Conservation (phyloP, 2,113 vertebrate genomes). For the Prunella himalayana region DNA sequence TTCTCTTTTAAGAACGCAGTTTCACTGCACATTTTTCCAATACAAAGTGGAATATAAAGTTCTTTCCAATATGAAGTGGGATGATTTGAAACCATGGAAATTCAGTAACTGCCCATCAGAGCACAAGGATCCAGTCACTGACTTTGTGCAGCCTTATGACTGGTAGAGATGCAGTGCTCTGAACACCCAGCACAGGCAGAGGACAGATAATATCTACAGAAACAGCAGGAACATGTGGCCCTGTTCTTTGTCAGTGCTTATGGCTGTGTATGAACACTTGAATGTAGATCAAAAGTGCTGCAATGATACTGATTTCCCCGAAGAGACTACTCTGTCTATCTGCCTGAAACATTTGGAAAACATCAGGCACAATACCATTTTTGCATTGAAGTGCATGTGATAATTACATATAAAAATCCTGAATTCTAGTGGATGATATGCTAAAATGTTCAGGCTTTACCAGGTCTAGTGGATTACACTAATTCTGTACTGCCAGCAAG, state of each 20-base stretch:
- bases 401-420: neutral
- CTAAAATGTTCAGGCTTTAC: neutral
- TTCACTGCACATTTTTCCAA: neutral
- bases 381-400: neutral
- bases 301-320: neutral
- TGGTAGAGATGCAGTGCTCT: neutral
- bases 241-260: neutral
- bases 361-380: neutral
- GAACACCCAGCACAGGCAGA: neutral
- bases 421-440: neutral
- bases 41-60: neutral
- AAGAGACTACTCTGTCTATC: neutral
- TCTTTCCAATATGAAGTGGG: neutral
- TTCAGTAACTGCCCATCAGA: neutral
- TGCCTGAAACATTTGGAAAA: neutral
- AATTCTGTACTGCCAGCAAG: neutral
- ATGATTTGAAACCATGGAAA: neutral
- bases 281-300: neutral
- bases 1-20: neutral
- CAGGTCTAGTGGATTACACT: neutral
- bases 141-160: neutral
- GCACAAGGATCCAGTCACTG: neutral
- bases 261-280: neutral
- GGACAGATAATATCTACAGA: neutral
- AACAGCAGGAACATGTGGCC: neutral